Percentiles rank a stretch among this genome's conserved stretches.
Evolutionary conservation across 2,888 invertebrate species (phyloP).

Genomic region (Tenthredo amoena): DNA sequence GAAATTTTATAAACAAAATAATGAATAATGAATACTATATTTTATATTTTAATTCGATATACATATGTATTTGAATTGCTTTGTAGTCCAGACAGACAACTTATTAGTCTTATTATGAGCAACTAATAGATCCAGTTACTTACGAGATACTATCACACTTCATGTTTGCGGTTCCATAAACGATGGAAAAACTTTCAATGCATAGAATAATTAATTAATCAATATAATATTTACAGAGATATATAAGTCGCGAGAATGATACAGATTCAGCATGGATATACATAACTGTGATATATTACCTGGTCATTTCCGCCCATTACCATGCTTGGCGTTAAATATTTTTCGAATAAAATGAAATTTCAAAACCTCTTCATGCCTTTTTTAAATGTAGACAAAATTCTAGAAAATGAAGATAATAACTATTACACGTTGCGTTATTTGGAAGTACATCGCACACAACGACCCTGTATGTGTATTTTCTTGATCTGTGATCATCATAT

Average conservation of each 20-base stretch:
- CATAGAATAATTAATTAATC: background rate
- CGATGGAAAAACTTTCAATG: background rate
- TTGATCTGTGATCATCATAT: constrained; percentile 40
- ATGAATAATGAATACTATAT: constrained; percentile 20
- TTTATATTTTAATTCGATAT: constrained; percentile 17
- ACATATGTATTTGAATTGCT: constrained; percentile 26
- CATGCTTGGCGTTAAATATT: background rate
- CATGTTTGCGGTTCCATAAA: constrained; percentile 1
- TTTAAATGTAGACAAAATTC: background rate
- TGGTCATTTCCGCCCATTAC: background rate
- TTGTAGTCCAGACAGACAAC: background rate
- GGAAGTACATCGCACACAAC: background rate
- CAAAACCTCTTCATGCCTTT: background rate
- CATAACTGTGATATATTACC: background rate
- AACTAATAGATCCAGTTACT: constrained; percentile 48
- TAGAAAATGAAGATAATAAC: background rate
- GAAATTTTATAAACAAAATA: background rate
- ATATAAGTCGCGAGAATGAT: background rate
- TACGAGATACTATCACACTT: constrained; percentile 49
- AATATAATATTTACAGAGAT: constrained; percentile 29
- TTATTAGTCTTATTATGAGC: constrained; percentile 35
- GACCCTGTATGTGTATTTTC: constrained; percentile 45
- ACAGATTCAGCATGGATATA: background rate
- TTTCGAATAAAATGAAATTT: background rate
- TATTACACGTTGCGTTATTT: background rate